Percentiles rank a stretch among this genome's conserved stretches.
Conservation (phyloP, 2,113 vertebrate genomes). For the Ophthalmolycus amberensis region DNA sequence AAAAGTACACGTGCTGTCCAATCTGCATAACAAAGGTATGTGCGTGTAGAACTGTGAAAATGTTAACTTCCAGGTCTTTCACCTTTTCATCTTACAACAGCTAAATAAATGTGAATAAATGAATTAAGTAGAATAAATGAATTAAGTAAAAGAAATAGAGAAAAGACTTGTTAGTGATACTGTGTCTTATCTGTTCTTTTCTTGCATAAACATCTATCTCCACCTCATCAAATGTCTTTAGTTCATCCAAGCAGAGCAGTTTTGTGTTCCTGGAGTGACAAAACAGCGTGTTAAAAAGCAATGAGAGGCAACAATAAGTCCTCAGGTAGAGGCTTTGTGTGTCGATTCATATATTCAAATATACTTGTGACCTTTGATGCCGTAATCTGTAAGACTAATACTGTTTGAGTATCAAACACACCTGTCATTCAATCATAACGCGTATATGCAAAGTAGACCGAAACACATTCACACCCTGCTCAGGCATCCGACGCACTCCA, state of each 20-base stretch:
- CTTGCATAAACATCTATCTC: neutral
- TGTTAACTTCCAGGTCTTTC: neutral
- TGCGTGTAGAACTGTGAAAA: neutral
- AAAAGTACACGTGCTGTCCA: too few species aligned
- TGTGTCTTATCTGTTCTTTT: neutral
- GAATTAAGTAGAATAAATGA: too few species aligned
- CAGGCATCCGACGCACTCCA: conserved; percentile 60
- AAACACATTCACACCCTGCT: conserved; percentile 65
- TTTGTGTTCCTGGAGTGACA: neutral
- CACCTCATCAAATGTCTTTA: neutral
- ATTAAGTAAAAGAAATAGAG: neutral
- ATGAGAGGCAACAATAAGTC: neutral
- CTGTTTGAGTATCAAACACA: neutral
- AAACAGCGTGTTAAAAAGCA: neutral
- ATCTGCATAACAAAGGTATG: neutral
- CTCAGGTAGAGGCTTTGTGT: neutral
- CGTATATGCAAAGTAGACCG: conserved; percentile 10
- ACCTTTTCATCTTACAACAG: neutral
- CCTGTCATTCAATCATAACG: conserved; percentile 31
- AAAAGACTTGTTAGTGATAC: neutral
- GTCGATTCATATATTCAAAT: neutral
- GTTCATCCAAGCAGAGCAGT: neutral
- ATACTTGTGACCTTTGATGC: neutral
- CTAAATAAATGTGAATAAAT: neutral
- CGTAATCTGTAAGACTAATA: neutral